phyloP scores from a whole-genome alignment of 2,888 invertebrate species.

The Polydrusus cervinus region DNA sequence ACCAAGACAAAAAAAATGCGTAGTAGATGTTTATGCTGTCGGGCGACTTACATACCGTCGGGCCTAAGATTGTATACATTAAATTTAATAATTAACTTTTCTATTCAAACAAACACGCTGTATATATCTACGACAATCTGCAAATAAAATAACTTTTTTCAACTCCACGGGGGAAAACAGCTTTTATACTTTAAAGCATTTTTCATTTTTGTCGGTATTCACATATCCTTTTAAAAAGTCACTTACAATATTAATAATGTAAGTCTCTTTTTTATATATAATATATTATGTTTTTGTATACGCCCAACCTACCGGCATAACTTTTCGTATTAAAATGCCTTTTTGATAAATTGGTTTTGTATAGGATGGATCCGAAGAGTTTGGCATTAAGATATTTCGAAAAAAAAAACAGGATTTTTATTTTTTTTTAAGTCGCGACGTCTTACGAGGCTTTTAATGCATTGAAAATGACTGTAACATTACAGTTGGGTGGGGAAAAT shows the following conservation, averaged over 20 bases:
- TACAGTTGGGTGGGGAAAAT: no score
- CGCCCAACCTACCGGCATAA: constrained; percentile 5
- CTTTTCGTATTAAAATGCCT: constrained; percentile 18
- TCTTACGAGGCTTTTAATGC: no score
- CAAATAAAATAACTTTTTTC: neutral
- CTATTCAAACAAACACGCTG: neutral
- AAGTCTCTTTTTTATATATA: constrained; percentile 18
- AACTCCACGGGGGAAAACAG: neutral
- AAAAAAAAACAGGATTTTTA: neutral
- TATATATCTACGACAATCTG: neutral
- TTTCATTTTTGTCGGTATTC: constrained; percentile 16
- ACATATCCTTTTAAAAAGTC: constrained; percentile 15
- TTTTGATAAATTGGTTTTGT: constrained; percentile 15
- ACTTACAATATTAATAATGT: constrained; percentile 21
- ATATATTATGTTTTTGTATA: constrained; percentile 13
- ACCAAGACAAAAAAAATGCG: no score
- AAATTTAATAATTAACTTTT: neutral
- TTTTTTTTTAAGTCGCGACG: neutral
- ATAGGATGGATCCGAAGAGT: neutral
- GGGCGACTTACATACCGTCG: no score
- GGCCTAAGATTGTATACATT: no score
- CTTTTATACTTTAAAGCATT: constrained; percentile 13
- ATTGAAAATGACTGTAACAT: no score
- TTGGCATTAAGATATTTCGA: neutral
- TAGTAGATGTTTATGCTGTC: no score